Percentiles rank a stretch among this genome's conserved stretches.
Evolutionary conservation across 2,797 vertebrate genomes (phyloP).

Genomic region (Gorsachius magnificus): DNA sequence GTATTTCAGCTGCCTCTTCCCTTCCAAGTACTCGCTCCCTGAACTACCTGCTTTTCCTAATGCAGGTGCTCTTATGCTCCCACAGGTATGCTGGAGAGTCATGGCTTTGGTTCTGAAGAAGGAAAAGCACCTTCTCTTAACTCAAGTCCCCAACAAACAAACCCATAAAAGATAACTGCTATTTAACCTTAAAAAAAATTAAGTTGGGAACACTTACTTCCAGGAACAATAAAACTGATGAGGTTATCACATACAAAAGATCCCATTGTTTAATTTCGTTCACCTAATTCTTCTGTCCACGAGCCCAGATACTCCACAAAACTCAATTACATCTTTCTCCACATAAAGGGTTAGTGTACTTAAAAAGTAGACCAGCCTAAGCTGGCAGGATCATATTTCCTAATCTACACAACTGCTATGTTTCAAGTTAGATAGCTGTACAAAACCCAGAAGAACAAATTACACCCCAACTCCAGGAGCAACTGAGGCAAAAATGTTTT

Average conservation of each 20-base stretch:
- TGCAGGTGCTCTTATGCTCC: accelerated
- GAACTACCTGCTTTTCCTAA: neutral
- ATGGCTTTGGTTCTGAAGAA: neutral
- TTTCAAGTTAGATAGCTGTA: neutral
- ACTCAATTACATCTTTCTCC: neutral
- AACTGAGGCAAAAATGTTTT: neutral
- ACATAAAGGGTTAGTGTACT: neutral
- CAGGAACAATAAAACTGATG: neutral
- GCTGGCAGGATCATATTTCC: neutral
- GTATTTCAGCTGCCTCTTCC: neutral
- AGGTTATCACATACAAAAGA: neutral
- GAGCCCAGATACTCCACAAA: neutral
- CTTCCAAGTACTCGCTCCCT: neutral
- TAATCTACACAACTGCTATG: neutral
- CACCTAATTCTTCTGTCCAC: neutral
- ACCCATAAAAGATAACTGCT: neutral
- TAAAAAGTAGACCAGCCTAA: neutral
- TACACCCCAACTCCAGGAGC: neutral
- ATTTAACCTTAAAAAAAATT: neutral
- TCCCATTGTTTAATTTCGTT: accelerated
- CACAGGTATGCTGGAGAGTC: accelerated
- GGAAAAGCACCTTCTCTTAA: neutral
- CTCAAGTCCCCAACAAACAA: neutral
- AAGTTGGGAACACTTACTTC: neutral
- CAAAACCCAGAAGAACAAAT: neutral